Base-by-base conservation (phyloP, 64 coral and sea anemone species). In the Pocillopora verrucosa region DNA sequence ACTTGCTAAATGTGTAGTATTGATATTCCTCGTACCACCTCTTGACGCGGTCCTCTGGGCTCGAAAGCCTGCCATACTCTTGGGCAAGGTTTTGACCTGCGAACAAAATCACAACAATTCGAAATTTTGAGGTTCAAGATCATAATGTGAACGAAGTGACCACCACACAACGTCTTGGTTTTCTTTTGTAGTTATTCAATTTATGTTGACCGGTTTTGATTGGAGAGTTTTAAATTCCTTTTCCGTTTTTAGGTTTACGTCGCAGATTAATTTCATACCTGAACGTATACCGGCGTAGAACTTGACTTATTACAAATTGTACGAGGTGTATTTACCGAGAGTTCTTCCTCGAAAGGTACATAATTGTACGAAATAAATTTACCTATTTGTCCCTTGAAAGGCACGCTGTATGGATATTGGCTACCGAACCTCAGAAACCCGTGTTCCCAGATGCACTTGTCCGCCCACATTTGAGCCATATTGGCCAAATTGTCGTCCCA, bases 401-500 rank as follows among this genome's bases (percentile, higher is more conserved):
- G 25, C 3, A 82, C 79, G 15, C 11, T 12, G 13, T 78, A 75
- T 2, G 89, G 93, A 60, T 94, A 94, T 20, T 72, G 74, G 58
- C 63, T 24, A 36, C 93, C 93, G 61, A 94, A 94, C 22, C 76
- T 11, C 36, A 94, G 19, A 60, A 94, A 94, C 3, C 93, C 93
- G 65, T 94, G 93, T 15, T 58, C 56, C 88, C 89, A 94, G 5
- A 69, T 74, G 24, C 93, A 94, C 58, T 80, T 78, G 41, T 94
- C 91, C 11, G 88, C 51, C 93, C 93, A 94, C 93, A 94, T 94
- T 80, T 94, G 93, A 34, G 93, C 93, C 17, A 94, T 77, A 70
- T 91, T 94, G 16, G 93, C 93, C 2, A 94, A 78, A 58, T 94
- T 56, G 20, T 91, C 89, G 45, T 87, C 80, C 93, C 93, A 91